Evolutionary conservation across 2,797 vertebrate genomes (phyloP).

Genomic region (Loris lydekkerianus): DNA sequence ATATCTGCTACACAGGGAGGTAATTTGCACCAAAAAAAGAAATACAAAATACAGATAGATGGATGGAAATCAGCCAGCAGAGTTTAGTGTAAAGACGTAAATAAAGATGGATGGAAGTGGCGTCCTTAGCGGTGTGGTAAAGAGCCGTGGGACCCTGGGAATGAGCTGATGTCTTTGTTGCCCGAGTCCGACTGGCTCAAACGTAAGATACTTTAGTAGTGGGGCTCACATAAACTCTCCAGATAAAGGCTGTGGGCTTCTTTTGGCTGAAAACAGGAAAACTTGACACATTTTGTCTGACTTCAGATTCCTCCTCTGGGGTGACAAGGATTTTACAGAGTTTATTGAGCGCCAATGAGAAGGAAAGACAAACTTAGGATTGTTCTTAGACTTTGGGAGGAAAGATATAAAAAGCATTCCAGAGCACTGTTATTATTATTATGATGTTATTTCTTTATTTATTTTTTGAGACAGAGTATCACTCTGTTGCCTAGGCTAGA

Average conservation of each 20-base stretch:
- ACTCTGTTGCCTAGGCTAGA: no score
- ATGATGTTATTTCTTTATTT: no score
- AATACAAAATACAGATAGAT: not conserved
- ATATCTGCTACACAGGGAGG: not conserved
- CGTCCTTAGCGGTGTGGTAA: not conserved
- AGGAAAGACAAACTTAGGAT: not conserved
- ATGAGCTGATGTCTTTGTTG: not conserved
- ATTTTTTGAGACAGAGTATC: no score
- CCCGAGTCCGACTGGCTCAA: not conserved
- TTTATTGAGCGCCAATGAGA: not conserved
- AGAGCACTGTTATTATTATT: not conserved
- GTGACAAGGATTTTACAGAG: not conserved
- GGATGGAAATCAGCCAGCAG: not conserved
- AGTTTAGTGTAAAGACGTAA: not conserved
- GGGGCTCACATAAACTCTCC: accelerated
- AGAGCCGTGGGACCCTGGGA: not conserved
- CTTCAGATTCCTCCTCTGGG: not conserved
- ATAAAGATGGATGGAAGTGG: not conserved
- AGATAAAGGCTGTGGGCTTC: not conserved
- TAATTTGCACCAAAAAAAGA: not conserved
- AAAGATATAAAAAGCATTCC: not conserved
- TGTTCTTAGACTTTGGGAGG: not conserved
- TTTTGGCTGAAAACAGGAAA: not conserved
- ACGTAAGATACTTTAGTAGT: not conserved
- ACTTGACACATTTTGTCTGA: not conserved